A percentile compares a stretch with the other conserved stretches of the same genome.
phyloP scores from a whole-genome alignment of 2,888 invertebrate species.

The Drosophila flavopinicola region DNA sequence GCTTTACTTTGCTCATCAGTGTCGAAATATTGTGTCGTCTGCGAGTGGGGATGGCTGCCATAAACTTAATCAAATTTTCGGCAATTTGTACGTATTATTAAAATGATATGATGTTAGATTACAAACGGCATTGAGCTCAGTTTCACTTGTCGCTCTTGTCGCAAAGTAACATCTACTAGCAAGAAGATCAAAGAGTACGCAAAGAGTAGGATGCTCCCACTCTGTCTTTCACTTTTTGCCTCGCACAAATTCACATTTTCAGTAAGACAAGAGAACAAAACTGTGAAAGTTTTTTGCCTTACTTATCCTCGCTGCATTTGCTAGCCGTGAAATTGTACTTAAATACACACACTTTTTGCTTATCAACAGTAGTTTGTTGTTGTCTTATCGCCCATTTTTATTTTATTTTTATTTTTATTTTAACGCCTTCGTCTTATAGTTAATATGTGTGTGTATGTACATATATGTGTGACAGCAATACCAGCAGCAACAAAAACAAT shows the following conservation, averaged over 20 bases:
- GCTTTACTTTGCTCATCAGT: slow-evolving; percentile 13
- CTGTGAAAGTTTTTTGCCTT: slow-evolving; percentile 11
- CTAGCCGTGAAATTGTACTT: slow-evolving; percentile 20
- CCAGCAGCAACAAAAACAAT: slow-evolving; percentile 24
- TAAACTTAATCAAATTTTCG: slow-evolving; percentile 50
- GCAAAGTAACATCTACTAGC: neutral
- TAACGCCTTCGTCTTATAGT: slow-evolving; percentile 55
- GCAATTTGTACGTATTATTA: slow-evolving; percentile 22
- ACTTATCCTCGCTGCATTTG: slow-evolving; percentile 23
- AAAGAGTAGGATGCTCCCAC: neutral
- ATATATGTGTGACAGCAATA: slow-evolving; percentile 15
- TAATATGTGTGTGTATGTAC: slow-evolving; percentile 38
- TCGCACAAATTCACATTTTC: too few species aligned
- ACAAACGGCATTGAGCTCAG: slow-evolving; percentile 50
- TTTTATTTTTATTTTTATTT: slow-evolving; percentile 38
- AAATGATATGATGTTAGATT: slow-evolving; percentile 54
- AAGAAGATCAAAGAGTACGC: neutral
- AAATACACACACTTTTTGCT: slow-evolving; percentile 21
- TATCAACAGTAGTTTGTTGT: slow-evolving; percentile 57
- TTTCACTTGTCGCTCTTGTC: slow-evolving; percentile 24
- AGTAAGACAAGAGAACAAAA: too few species aligned
- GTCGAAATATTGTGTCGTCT: slow-evolving; percentile 33
- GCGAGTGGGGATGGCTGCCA: slow-evolving; percentile 3
- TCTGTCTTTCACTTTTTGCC: neutral
- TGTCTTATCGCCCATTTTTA: slow-evolving; percentile 63